Base-by-base conservation (phyloP, 2,888 invertebrate genomes). In the Luperina testacea region DNA sequence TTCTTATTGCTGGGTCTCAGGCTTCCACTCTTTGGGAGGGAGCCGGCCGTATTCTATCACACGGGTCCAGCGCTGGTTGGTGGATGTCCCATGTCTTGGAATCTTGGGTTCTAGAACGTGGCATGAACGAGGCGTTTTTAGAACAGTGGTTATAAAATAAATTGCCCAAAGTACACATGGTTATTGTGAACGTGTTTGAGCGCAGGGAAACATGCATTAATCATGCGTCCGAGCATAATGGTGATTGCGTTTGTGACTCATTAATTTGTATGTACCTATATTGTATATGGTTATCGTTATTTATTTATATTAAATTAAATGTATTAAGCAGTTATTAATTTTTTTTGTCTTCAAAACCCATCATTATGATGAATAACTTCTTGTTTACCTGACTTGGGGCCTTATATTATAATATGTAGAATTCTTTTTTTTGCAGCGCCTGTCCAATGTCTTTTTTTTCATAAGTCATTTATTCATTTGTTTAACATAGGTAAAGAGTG, bases 241-340 rank as follows among this genome's bases (percentile, higher is more conserved):
- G 24, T 65, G 38, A 24, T 15, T 38, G 65, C 8, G 42, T 15
- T n/a, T 65, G 24, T 65, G 67, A 67, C 67, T 4, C 38, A 24
- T 65, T 42, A 15, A n/a, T 67, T 67, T n/a, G 15, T 42, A n/a
- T 24, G 8, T 63, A n/a, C n/a, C n/a, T n/a, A 32, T 11, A 38
- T 20, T 32, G 20, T 64, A 20, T 6, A 38, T 32, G 11, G 65
- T 38, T 32, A 24, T 24, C 0, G 38, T 38, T 65, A 65, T 38
- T 65, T 65, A 65, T 67, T 42, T n/a, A n/a, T 67, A n/a, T 67
- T n/a, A 42, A 67, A 67, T 67, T n/a, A 4, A 65, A 42, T 42
- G 1, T 8, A 8, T 15, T 42, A 42, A 38, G 1, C 7, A 42
- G 7, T 7, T 65, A 38, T 1, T 65, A 4, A 13, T 24, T 42